phyloP scores from a whole-genome alignment of 2,888 invertebrate species.

The Pyrrhia umbra region DNA sequence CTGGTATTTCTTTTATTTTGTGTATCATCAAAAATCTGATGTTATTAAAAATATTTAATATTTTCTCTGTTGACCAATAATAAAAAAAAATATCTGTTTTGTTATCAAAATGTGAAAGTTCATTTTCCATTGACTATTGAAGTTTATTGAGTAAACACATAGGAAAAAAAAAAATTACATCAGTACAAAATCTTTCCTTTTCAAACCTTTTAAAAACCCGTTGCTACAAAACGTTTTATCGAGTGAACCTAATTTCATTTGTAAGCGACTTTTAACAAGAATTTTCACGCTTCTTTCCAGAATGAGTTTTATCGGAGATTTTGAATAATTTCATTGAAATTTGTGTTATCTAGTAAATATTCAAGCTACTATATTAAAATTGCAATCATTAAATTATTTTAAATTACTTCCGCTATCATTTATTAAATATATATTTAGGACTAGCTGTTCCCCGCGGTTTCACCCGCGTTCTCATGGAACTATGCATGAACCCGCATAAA shows the following conservation, averaged over 20 bases:
- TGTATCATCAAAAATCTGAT: not conserved
- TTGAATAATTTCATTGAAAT: not conserved
- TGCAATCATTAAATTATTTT: too few species aligned
- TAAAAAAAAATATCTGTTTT: not conserved
- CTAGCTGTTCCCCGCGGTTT: too few species aligned
- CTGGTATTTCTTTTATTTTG: not conserved
- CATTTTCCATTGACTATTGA: not conserved
- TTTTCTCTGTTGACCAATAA: not conserved
- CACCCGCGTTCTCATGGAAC: too few species aligned
- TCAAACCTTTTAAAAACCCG: constrained; percentile 9
- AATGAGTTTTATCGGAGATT: constrained; percentile 8
- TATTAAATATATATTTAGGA: too few species aligned
- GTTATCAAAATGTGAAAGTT: not conserved
- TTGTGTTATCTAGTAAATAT: too few species aligned
- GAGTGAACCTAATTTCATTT: constrained; percentile 29
- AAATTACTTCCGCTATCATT: too few species aligned
- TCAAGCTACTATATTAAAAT: too few species aligned
- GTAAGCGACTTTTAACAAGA: constrained; percentile 32
- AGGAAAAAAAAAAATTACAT: not conserved
- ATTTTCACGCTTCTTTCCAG: constrained; percentile 9
- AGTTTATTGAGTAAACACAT: too few species aligned
- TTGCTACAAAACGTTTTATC: constrained; percentile 2
- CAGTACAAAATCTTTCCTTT: not conserved
- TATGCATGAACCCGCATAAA: too few species aligned
- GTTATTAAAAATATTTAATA: not conserved